Base-by-base conservation (phyloP, 2,113 vertebrate species). In the Sialia sialis region DNA sequence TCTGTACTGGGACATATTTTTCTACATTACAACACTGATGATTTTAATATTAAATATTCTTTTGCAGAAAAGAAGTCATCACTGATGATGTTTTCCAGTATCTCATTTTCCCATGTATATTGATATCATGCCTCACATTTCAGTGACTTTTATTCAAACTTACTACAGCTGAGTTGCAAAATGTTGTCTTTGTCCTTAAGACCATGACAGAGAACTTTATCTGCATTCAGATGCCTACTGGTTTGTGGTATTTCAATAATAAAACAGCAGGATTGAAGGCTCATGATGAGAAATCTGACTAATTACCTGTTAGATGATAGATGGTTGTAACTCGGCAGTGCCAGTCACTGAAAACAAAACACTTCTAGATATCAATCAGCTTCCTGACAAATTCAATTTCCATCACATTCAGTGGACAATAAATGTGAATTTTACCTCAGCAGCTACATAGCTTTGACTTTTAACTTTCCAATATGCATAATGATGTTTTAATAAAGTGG, bases 261-360 rank as follows among this genome's bases (percentile, higher is more conserved):
- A 98, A 98, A 98, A 98, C 98, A 98, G 98, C 98, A 97, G 98
- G 98, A 98, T 97, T 98, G 95, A 97, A 96, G 97, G 97, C 98
- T 98, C 98, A 98, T 98, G 98, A 98, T 98, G 98, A 97, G 98
- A 98, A 98, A 98, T 98, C 97, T 98, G 96, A 96, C 96, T 97
- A 98, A 98, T 98, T 98, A 98, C 98, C 97, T 98, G 98, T 97
- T 98, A 97, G 97, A 98, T 98, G 98, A 98, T 98, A 98, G 98
- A 98, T 98, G 97, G 97, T 97, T 98, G 96, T 97, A 98, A 97
- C 97, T 97, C 94, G 13, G 97, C 96, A 95, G 91, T 98, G 98
- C 97, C 98, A 98, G 97, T 98, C 98, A 98, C 96, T 96, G 97
- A 97, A 98, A 98, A 98, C 97, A 98, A 98, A 98, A 97, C 97